Conservation (phyloP, 2,797 vertebrate species). For the Anisognathus igniventris region DNA sequence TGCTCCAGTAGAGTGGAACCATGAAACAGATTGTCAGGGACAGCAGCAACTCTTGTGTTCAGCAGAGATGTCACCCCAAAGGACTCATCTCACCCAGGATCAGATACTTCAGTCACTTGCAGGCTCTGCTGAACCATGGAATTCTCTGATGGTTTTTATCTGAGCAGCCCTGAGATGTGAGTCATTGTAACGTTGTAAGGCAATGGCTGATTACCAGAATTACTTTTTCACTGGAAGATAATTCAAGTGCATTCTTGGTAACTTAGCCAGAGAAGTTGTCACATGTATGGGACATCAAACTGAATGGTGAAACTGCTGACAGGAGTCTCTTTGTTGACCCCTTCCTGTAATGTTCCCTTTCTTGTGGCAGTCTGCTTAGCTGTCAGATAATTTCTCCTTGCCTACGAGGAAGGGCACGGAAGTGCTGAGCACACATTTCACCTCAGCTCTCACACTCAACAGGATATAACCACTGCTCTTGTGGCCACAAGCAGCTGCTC, state of each 20-base stretch:
- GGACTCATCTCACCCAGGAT: not conserved
- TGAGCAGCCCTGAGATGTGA: not conserved
- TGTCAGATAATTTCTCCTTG: conserved; percentile 47
- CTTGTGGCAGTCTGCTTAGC: conserved; percentile 65
- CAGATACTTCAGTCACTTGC: not conserved
- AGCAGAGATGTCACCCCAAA: not conserved
- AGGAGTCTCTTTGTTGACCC: conserved; percentile 36
- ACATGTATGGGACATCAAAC: not conserved
- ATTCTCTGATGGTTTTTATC: not conserved
- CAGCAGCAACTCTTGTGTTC: not conserved
- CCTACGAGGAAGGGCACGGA: conserved; percentile 70
- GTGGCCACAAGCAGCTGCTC: conserved; percentile 38
- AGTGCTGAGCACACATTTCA: conserved; percentile 73
- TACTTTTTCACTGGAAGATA: not conserved
- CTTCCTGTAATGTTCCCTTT: conserved; percentile 68
- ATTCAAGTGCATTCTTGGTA: not conserved
- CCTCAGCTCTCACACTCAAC: conserved; percentile 57
- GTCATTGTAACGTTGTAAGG: not conserved
- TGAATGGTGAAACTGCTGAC: conserved; percentile 63
- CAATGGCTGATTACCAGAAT: not conserved
- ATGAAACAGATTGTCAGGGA: not conserved
- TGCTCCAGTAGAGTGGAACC: not conserved
- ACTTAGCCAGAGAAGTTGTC: not conserved
- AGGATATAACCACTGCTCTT: conserved; percentile 71
- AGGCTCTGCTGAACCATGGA: not conserved